Evolutionary conservation across 2,113 vertebrate species (phyloP).

Genomic region (Paraplagusia blochii): DNA sequence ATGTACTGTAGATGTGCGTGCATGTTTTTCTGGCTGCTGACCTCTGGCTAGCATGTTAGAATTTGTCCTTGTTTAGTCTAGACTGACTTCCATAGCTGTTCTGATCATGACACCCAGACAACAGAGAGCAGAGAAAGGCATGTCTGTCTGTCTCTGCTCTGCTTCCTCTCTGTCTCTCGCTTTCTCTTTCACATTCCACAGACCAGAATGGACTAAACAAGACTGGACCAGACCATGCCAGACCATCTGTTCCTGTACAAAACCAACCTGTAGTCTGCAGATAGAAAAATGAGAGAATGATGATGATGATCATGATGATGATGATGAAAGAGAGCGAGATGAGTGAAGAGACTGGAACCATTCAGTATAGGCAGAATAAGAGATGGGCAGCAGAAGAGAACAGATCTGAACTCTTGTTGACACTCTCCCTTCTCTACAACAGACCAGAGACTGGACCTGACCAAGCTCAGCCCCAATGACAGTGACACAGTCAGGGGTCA

Average conservation of each 20-base stretch:
- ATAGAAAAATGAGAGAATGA: slow-evolving; percentile 52
- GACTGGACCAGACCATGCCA: slow-evolving; percentile 69
- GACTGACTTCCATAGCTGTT: slow-evolving; percentile 72
- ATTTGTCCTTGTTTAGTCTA: slow-evolving; percentile 74
- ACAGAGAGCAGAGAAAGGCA: slow-evolving; percentile 68
- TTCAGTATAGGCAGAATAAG: too few relatives aligned
- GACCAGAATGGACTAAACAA: slow-evolving; percentile 65
- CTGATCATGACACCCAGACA: slow-evolving; percentile 70
- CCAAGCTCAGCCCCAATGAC: slow-evolving; percentile 97
- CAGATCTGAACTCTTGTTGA: too few relatives aligned
- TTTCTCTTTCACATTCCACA: slow-evolving; percentile 61
- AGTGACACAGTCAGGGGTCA: slow-evolving; percentile 97
- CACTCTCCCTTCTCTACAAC: slow-evolving; percentile 28
- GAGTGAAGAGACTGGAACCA: too few relatives aligned
- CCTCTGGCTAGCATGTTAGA: slow-evolving; percentile 61
- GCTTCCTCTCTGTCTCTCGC: slow-evolving; percentile 39
- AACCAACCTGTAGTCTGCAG: slow-evolving; percentile 55
- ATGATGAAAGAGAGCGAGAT: slow-evolving; percentile 36
- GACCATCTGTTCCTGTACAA: slow-evolving; percentile 60
- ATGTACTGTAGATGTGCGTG: too few relatives aligned
- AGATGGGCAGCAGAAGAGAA: too few relatives aligned
- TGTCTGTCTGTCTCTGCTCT: slow-evolving; percentile 66
- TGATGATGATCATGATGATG: too few relatives aligned
- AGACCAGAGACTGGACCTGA: slow-evolving; percentile 98
- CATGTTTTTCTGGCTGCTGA: slow-evolving; percentile 53